These are phyloP conservation scores for Chrysochloris asiatica DNA, from an alignment of 2,113 vertebrate genomes.

Conservation along the genomic window DNA sequence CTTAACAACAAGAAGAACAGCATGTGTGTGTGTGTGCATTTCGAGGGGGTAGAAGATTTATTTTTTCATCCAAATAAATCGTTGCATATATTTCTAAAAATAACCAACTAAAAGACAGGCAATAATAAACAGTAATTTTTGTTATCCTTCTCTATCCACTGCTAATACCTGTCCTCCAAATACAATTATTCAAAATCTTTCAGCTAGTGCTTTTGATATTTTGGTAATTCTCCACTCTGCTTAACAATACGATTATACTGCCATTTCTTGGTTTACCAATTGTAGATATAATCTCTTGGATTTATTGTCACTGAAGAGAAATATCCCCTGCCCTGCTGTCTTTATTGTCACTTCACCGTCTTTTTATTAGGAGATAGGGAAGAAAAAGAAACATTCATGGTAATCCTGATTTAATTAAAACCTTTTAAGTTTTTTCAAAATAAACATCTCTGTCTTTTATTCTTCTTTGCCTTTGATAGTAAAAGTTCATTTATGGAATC, in stretches of 20 bases:
- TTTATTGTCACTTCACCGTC: neutral
- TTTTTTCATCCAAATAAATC: neutral
- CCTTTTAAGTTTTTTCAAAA: neutral
- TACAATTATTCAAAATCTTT: neutral
- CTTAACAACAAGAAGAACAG: too few species aligned
- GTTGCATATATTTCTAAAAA: neutral
- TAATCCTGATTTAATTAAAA: neutral
- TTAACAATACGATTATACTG: neutral
- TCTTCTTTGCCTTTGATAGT: neutral
- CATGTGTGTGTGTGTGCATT: neutral
- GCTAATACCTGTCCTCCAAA: neutral
- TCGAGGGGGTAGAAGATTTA: neutral
- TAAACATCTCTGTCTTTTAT: neutral
- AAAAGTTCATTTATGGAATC: neutral
- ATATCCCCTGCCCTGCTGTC: neutral
- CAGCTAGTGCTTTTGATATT: neutral
- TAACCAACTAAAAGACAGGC: neutral
- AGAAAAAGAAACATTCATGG: neutral
- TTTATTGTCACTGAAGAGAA: neutral
- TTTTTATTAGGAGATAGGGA: neutral
- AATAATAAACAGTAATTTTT: neutral
- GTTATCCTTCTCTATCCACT: neutral
- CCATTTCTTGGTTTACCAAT: neutral
- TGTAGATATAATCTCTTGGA: neutral
- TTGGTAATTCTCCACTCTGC: neutral